Evolutionary conservation across 92 coral and sea anemone species (phyloP).

Genomic region (Zoanthus solanderi): DNA sequence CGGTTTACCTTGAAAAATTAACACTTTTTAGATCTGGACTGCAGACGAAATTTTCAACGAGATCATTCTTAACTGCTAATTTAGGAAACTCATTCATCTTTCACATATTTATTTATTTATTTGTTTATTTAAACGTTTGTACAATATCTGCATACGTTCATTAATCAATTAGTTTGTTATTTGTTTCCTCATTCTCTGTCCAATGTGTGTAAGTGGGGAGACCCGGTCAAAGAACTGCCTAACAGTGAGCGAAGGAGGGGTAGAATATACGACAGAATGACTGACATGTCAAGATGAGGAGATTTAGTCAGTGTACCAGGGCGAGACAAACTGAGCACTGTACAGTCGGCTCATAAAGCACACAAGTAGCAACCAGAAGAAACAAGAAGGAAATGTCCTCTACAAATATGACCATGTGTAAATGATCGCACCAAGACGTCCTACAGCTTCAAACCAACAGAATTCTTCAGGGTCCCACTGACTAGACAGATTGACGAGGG

Average conservation of each 20-base stretch:
- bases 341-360: too few relatives aligned
- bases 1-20: too few relatives aligned
- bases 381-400: not conserved
- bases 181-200: not conserved
- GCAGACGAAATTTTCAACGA: too few relatives aligned
- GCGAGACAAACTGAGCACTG: too few relatives aligned
- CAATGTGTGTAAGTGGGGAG: not conserved
- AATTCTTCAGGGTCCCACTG: too few relatives aligned
- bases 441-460: too few relatives aligned
- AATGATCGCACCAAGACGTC: not conserved
- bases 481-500: too few relatives aligned
- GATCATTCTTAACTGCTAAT: too few relatives aligned
- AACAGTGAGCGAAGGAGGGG: not conserved
- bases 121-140: not conserved
- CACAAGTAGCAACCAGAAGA: not conserved
- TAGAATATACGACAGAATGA: not conserved
- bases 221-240: too few relatives aligned
- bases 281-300: not conserved
- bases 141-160: not conserved
- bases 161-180: not conserved
- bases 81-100: not conserved
- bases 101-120: not conserved
- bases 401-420: not conserved
- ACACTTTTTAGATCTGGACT: too few relatives aligned
- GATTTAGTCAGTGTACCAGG: too few relatives aligned